Percentiles rank a stretch among this genome's conserved stretches.
phyloP scores from a whole-genome alignment of 2,797 vertebrate species.

The Crocodylus rhombifer region DNA sequence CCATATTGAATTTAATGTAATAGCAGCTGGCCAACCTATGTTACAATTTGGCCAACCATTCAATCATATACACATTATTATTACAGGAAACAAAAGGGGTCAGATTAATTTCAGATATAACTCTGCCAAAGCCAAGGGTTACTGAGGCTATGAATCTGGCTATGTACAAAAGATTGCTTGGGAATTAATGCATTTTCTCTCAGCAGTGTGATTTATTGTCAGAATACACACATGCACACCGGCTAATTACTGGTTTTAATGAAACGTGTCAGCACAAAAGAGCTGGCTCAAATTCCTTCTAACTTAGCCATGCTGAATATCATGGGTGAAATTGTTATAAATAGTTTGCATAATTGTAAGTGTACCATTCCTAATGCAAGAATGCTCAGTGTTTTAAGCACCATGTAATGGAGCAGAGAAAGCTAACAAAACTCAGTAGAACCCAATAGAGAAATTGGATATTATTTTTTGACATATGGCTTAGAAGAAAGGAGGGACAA shows the following conservation, averaged over 20 bases:
- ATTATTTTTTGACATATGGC: slow-evolving; percentile 52
- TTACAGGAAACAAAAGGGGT: slow-evolving; percentile 1
- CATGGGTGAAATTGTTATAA: slow-evolving; percentile 43
- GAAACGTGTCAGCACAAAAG: slow-evolving; percentile 44
- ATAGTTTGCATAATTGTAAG: slow-evolving; percentile 15
- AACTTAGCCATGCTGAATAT: slow-evolving; percentile 22
- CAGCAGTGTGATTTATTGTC: neutral
- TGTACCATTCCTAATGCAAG: slow-evolving; percentile 27
- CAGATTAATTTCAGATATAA: neutral
- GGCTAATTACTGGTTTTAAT: slow-evolving; percentile 56
- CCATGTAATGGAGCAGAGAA: neutral
- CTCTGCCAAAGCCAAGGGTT: slow-evolving; percentile 24
- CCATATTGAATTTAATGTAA: neutral
- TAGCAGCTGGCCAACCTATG: neutral
- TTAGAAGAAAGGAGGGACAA: slow-evolving; percentile 44
- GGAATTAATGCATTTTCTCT: neutral
- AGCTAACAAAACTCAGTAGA: slow-evolving; percentile 40
- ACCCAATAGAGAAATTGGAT: slow-evolving; percentile 39
- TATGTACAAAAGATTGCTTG: neutral
- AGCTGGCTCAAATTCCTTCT: slow-evolving; percentile 49
- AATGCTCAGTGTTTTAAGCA: slow-evolving; percentile 49
- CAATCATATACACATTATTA: neutral
- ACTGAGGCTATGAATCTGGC: neutral
- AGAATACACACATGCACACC: neutral
- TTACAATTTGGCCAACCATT: neutral